phyloP scores from a whole-genome alignment of 2,888 invertebrate species.

The Xylota segnis region DNA sequence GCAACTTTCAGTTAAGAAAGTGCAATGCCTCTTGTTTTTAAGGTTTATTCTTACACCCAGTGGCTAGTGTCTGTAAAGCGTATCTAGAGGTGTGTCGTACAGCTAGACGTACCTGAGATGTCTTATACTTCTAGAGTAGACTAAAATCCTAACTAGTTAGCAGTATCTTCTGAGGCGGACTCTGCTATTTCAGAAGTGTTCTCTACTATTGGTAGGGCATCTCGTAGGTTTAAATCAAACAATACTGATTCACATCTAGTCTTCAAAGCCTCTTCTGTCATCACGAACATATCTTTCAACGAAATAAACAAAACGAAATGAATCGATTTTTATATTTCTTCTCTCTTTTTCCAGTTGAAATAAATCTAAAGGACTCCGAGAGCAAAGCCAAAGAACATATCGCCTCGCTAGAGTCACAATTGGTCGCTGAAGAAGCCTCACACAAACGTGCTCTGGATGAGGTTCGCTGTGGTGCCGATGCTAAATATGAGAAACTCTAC shows the following conservation, averaged over 20 bases:
- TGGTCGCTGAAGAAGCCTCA: slow-evolving; percentile 80
- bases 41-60: too few relatives aligned
- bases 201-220: not conserved
- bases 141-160: too few relatives aligned
- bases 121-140: too few relatives aligned
- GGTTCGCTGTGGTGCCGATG: slow-evolving; percentile 80
- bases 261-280: slow-evolving; percentile 18
- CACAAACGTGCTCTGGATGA: slow-evolving; percentile 80
- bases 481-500: slow-evolving; percentile 80
- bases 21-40: too few relatives aligned
- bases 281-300: not conserved
- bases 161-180: too few relatives aligned
- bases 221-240: not conserved
- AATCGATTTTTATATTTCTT: slow-evolving; percentile 10
- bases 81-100: too few relatives aligned
- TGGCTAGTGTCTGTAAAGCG: too few relatives aligned
- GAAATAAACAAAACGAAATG: slow-evolving; percentile 8
- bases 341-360: slow-evolving; percentile 85
- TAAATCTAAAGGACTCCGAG: slow-evolving; percentile 85
- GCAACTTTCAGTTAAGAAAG: too few relatives aligned
- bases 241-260: not conserved
- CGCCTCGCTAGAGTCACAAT: slow-evolving; percentile 80
- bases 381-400: slow-evolving; percentile 81
- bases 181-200: not conserved
- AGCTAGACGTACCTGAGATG: too few relatives aligned